Conservation (phyloP, 2,797 vertebrate species). For the Lacerta bilineata region DNA sequence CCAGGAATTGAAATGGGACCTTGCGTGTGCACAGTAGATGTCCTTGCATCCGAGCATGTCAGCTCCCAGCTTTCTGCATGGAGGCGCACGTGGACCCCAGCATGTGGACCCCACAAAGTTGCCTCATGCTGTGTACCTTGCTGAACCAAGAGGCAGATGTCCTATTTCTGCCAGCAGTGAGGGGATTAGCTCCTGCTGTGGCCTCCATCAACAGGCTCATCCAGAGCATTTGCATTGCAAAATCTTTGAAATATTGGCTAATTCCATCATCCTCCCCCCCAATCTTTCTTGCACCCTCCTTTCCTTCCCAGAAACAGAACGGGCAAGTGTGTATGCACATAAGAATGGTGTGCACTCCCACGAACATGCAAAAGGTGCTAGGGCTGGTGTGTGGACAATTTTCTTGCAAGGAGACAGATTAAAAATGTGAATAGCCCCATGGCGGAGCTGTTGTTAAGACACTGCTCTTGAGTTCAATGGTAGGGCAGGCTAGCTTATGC, state of each 20-base stretch:
- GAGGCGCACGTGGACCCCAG: not conserved
- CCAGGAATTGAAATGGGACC: no score
- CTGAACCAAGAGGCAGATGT: conserved; percentile 12
- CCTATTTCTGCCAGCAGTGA: conserved; percentile 63
- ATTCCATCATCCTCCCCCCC: conserved; percentile 26
- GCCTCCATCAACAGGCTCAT: not conserved
- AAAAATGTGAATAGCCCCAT: not conserved
- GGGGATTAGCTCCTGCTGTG: conserved; percentile 62
- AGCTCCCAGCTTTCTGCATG: not conserved
- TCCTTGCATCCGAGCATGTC: not conserved
- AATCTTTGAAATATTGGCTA: conserved; percentile 54
- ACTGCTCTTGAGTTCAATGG: not conserved
- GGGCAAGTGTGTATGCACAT: no score
- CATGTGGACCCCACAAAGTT: not conserved
- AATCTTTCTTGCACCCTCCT: not conserved
- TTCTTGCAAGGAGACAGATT: not conserved
- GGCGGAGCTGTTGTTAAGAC: not conserved
- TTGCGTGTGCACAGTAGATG: no score
- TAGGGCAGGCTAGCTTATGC: not conserved
- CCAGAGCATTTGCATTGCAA: conserved; percentile 62
- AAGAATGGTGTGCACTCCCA: no score
- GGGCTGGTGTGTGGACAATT: not conserved
- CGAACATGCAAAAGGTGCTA: not conserved
- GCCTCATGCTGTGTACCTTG: not conserved
- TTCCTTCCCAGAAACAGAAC: rapidly evolving